Evolutionary conservation across 2,888 invertebrate genomes (phyloP), one percentile per base, ranked within the genome.

Genomic region (Sthenelais limicola): DNA sequence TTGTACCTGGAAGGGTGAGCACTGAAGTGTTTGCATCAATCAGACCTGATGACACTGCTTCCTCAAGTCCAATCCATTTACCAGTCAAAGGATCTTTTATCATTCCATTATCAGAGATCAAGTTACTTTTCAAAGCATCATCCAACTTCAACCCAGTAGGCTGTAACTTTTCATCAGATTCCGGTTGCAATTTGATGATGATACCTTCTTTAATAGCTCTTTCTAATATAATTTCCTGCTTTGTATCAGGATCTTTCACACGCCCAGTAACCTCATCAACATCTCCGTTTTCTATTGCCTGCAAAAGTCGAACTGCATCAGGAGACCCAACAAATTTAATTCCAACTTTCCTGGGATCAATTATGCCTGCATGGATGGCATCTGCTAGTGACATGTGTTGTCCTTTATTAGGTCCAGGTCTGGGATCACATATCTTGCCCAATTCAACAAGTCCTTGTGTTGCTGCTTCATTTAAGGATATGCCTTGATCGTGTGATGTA

Each of bases 381-480:
- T 69, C 69, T 28, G 49, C 30, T 26, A 77, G 38, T 21, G 67
- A 54, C 49, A 84, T 54, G 28, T 82, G 81, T 5, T 82, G 70
- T 4, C 83, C 91, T 83, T 93, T 92, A 78, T 90, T 91, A 0
- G 94, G 92, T 86, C 96, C 94, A 33, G 94, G 87, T 0, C 96
- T 94, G 69, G 91, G 89, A n/a, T 94, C 95, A 0, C 96, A 24
- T 18, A 62, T 62, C 38, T 62, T 96, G 77, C 92, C 90, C n/a
- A 93, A 91, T 88, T 96, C 93, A 56, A 98, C 93, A 30, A 98
- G 92, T 84, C 94, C 92, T 74, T 95, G 90, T 81, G 92, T 92
- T 52, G 98, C 90, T 80, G 97, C 88, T 77, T 85, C 82, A 69
- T 79, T 74, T 78, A 85, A 21, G 30, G 51, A 56, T 32, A 62